A percentile compares a stretch with the other conserved stretches of the same genome.
Evolutionary conservation across 2,888 invertebrate genomes (phyloP).

Genomic region (Lasius fuliginosus): DNA sequence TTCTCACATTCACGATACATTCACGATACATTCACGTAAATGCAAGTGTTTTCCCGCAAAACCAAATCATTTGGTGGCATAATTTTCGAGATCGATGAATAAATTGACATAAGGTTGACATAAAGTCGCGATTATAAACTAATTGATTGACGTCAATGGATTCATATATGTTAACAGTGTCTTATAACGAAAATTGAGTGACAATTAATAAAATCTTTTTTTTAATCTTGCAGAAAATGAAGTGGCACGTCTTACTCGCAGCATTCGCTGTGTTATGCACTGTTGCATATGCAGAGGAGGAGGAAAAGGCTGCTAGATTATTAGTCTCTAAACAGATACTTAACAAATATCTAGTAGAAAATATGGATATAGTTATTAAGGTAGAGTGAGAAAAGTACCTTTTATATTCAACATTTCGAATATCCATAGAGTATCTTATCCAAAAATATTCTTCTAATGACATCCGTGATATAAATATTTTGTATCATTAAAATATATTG

Average conservation of each 20-base stretch:
- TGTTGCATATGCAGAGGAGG: conserved; percentile 88
- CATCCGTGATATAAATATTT: background rate
- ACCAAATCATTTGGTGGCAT: background rate
- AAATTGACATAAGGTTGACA: conserved; percentile 22
- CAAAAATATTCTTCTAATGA: conserved; percentile 8
- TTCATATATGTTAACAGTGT: background rate
- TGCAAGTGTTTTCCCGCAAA: background rate
- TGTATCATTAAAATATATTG: background rate
- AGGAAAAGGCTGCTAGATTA: conserved; percentile 92
- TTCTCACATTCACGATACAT: background rate
- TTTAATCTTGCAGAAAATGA: conserved; percentile 78
- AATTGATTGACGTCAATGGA: background rate
- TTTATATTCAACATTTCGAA: background rate
- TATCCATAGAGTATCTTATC: background rate
- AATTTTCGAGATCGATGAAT: background rate
- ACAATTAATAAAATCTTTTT: background rate
- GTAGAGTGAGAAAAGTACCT: conserved; percentile 73
- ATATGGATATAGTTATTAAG: conserved; percentile 97
- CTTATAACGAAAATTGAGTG: background rate
- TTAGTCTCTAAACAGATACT: conserved; percentile 97
- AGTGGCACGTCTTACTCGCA: conserved; percentile 85
- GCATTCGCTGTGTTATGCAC: conserved; percentile 86
- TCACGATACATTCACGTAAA: background rate
- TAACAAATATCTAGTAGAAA: conserved; percentile 98
- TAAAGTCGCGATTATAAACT: background rate